phyloP scores from a whole-genome alignment of 2,888 invertebrate species.

The Ophion costatus region DNA sequence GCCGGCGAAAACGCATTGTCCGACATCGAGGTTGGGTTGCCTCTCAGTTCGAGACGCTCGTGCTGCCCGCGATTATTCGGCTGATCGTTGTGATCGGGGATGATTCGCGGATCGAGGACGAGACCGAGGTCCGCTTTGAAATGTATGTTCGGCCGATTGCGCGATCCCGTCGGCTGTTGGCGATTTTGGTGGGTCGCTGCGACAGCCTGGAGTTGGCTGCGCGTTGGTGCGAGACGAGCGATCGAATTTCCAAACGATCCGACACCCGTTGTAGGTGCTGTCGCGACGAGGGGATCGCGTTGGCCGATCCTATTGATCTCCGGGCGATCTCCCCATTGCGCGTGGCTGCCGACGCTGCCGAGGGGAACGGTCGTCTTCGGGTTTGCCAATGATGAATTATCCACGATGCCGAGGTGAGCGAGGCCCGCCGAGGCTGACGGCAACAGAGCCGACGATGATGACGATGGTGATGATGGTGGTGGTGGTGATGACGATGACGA shows the following conservation, averaged over 20 bases:
- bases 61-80: constrained; percentile 64
- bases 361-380: neutral
- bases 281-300: neutral
- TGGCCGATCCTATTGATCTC: neutral
- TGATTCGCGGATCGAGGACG: neutral
- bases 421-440: neutral
- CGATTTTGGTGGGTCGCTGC: constrained; percentile 1
- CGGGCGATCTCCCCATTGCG: neutral
- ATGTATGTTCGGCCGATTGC: constrained; percentile 27
- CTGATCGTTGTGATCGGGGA: neutral
- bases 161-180: neutral
- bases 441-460: neutral
- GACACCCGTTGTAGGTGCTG: neutral
- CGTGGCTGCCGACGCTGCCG: neutral
- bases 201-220: constrained; percentile 19
- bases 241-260: neutral
- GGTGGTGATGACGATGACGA: constrained; percentile 64
- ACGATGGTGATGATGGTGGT: constrained; percentile 67
- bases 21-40: constrained; percentile 77
- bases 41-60: constrained; percentile 75
- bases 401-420: neutral
- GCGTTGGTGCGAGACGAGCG: constrained; percentile 76
- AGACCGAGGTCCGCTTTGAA: constrained; percentile 25
- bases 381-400: constrained; percentile 15
- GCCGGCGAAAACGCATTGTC: constrained; percentile 77